Base-by-base conservation (phyloP, 2,888 invertebrate species). In the Drosophila robusta region DNA sequence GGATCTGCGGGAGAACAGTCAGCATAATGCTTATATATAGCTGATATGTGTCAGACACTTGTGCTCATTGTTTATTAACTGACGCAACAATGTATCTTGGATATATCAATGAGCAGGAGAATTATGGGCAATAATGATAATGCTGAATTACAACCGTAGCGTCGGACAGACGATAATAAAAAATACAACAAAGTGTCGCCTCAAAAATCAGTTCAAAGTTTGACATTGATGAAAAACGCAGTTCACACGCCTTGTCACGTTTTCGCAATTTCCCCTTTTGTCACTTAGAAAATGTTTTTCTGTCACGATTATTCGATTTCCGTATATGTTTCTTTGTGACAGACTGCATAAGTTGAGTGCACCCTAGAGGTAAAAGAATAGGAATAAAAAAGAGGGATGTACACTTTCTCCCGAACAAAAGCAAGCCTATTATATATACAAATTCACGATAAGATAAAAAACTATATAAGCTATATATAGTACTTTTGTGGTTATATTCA, bases 231-330 rank as follows among this genome's bases (percentile, higher is more conserved):
- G 72, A 68, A 72, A 80, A 80, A 70, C 70, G 58, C 74, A 65
- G 47, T 64, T 69, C 63, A 64, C 49, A 39, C 29, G 51, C 46
- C 32, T 49, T 52, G 42, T 26, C 9, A 49, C 49, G 29, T 61
- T 58, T 39, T 39, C 62, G 44, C 63, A 45, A 44, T 67, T 60
- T 57, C 57, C 36, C 49, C 63, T 72, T 62, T 70, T 76, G 73
- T 80, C 80, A 72, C 78, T 81, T 83, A 83, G 83, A 83, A 83
- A 71, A 56, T 45, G 50, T 45, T 46, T 63, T 70, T 65, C 56
- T 69, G 56, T 54, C 45, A 36, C 34, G 12, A 26, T 44, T 29
- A 65, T 74, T 77, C 68, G 60, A 80, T 83, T 83, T 81, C 81
- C 81, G 80, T 57, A 34, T 73, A 51, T 51, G 24, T 67, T 66